phyloP scores from a whole-genome alignment of 2,888 invertebrate species.

The Spisula solida region DNA sequence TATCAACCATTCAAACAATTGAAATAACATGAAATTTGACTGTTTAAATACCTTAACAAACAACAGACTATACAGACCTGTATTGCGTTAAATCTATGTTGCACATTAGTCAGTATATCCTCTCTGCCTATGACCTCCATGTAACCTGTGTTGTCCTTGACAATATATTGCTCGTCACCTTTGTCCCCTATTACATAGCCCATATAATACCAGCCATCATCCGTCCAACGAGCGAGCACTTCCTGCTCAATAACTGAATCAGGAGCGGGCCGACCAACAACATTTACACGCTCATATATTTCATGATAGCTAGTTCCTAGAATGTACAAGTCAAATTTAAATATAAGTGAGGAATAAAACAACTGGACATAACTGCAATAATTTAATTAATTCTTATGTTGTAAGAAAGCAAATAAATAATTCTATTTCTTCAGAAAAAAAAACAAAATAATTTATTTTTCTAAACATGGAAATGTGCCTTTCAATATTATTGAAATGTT shows the following conservation, averaged over 20 bases:
- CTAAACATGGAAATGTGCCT: no score
- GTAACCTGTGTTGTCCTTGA: slow-evolving; percentile 84
- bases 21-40: no score
- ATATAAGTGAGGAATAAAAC: no score
- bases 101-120: slow-evolving; percentile 84
- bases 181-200: slow-evolving; percentile 76
- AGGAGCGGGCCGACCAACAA: neutral
- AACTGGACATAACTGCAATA: no score
- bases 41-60: no score
- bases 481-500: no score
- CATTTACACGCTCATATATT: slow-evolving; percentile 15
- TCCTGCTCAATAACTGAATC: slow-evolving; percentile 75
- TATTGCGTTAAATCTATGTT: slow-evolving; percentile 78
- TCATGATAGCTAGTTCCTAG: slow-evolving; percentile 38
- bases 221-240: slow-evolving; percentile 86
- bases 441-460: no score
- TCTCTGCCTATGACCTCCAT: slow-evolving; percentile 83
- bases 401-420: no score
- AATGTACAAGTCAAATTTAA: neutral
- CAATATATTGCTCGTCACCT: slow-evolving; percentile 80
- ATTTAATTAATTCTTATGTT: no score
- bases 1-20: no score
- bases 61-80: slow-evolving; percentile 72
- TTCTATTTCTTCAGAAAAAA: no score
- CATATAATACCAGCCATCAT: slow-evolving; percentile 87